Evolutionary conservation across 2,797 vertebrate genomes (phyloP).

Genomic region (Ibycter americanus): DNA sequence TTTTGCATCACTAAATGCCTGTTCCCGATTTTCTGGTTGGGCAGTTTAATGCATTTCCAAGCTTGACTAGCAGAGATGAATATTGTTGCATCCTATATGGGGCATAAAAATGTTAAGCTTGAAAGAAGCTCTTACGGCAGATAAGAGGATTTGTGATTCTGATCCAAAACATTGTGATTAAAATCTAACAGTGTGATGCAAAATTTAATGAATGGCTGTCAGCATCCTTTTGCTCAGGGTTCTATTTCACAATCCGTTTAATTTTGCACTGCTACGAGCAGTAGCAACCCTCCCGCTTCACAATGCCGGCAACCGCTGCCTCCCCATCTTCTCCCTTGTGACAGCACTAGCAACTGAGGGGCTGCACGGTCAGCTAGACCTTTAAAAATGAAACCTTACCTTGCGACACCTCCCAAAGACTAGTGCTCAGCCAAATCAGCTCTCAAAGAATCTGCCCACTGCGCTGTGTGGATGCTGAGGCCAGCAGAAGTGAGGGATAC

Average conservation of each 20-base stretch:
- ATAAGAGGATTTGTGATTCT: slow-evolving; percentile 62
- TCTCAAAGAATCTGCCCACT: slow-evolving; percentile 38
- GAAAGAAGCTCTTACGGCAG: slow-evolving; percentile 23
- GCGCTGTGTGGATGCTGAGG: slow-evolving; percentile 27
- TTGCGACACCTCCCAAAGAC: not conserved
- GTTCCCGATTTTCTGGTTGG: slow-evolving; percentile 70
- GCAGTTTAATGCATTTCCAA: slow-evolving; percentile 69
- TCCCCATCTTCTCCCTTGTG: slow-evolving; percentile 1
- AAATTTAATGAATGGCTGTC: slow-evolving; percentile 27
- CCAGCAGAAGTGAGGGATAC: not conserved
- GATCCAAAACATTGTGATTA: slow-evolving; percentile 49
- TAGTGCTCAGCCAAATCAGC: slow-evolving; percentile 24
- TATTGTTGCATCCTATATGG: slow-evolving; percentile 57
- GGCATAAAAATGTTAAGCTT: slow-evolving; percentile 58
- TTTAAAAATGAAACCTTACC: slow-evolving; percentile 26
- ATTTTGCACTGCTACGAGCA: not conserved
- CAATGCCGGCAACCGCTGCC: not conserved
- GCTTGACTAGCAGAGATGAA: slow-evolving; percentile 61
- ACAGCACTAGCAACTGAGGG: not conserved
- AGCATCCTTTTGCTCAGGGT: slow-evolving; percentile 5
- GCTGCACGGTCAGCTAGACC: slow-evolving; percentile 40
- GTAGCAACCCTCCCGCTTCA: not conserved
- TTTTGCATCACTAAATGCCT: slow-evolving; percentile 70
- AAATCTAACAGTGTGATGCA: slow-evolving; percentile 57
- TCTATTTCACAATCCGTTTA: slow-evolving; percentile 26